Base-by-base conservation (phyloP, 2,113 vertebrate genomes). In the Podiceps cristatus region DNA sequence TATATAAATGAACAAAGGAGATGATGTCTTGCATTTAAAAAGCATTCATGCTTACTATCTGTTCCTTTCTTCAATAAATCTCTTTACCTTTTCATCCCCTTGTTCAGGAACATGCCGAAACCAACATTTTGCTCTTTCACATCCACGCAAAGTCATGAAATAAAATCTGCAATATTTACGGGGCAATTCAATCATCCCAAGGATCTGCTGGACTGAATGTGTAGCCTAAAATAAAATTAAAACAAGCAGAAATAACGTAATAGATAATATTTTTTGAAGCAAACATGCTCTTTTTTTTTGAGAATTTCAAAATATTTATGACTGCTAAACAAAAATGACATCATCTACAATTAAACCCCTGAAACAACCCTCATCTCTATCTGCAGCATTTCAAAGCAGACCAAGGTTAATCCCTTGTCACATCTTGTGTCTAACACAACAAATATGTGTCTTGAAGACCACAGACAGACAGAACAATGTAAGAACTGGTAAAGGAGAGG, bases 41-140 rank as follows among this genome's bases (percentile, higher is more conserved):
- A 49, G 10, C 9, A 16, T 71, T 88, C 63, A 60, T 11, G n/a
- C 18, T 79, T 69, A 78, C 1, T 44, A 5, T 79, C 13, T 29
- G 19, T 73, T 78, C 29, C 49, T 78, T 80, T 82, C 35, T 78
- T 83, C 42, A 94, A 37, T 25, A 73, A 44, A 29, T 44, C 9
- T 66, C 62, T 71, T 93, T 98, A 99, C 99, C 99, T 99, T 99
- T 96, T 99, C 99, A 94, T 99, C 98, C 2, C 98, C 98, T 72
- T 98, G 93, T 71, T 95, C 69, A 67, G 98, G 99, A 45, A 99
- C 95, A 58, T 99, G 99, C 37, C 79, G 90, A 97, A 98, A 99
- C 89, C 98, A 96, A 92, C 99, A 99, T 9, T 86, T 83, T 79
- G 93, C 77, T 97, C 98, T 98, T 19, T 90, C 72, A 95, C 99